These are phyloP conservation scores for Drosophila parvula DNA, from an alignment of 1,140 invertebrate species.

Conservation along the genomic window DNA sequence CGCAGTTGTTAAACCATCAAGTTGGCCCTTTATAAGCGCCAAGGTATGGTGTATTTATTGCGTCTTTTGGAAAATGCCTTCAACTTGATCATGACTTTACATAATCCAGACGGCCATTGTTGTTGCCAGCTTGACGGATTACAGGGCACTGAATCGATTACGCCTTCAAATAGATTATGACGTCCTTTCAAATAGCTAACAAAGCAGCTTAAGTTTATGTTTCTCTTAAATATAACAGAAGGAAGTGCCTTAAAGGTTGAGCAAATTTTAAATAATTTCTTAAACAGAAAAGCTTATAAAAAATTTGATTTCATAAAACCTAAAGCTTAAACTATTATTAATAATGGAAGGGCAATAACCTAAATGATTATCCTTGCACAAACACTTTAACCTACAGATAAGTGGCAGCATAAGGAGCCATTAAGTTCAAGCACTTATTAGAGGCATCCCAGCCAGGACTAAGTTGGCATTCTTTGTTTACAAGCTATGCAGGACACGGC, in stretches of 20 bases:
- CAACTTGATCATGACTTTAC: slow-evolving; percentile 34
- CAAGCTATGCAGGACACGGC: not conserved
- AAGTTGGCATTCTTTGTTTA: not conserved
- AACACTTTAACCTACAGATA: slow-evolving; percentile 14
- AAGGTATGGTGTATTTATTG: slow-evolving; percentile 5
- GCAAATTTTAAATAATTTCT: not conserved
- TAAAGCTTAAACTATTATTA: not conserved
- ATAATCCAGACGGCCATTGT: slow-evolving; percentile 5
- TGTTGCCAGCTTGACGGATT: slow-evolving; percentile 23
- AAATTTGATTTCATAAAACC: not conserved
- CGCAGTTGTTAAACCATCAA: slow-evolving; percentile 29
- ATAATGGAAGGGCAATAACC: too few relatives aligned
- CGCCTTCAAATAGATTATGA: not conserved
- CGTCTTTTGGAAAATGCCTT: slow-evolving; percentile 24
- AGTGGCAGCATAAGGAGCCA: not conserved
- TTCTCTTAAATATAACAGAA: not conserved
- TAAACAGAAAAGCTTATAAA: not conserved
- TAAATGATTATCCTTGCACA: not conserved
- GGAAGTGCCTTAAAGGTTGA: not conserved
- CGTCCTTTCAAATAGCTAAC: not conserved
- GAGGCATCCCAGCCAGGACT: too few relatives aligned
- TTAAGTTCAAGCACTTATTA: not conserved
- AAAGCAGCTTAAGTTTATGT: not conserved
- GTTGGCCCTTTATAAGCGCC: slow-evolving; percentile 1
- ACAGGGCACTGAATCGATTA: slow-evolving; percentile 13